Conservation (phyloP, 2,113 vertebrate genomes). For the Sisor rabdophorus region DNA sequence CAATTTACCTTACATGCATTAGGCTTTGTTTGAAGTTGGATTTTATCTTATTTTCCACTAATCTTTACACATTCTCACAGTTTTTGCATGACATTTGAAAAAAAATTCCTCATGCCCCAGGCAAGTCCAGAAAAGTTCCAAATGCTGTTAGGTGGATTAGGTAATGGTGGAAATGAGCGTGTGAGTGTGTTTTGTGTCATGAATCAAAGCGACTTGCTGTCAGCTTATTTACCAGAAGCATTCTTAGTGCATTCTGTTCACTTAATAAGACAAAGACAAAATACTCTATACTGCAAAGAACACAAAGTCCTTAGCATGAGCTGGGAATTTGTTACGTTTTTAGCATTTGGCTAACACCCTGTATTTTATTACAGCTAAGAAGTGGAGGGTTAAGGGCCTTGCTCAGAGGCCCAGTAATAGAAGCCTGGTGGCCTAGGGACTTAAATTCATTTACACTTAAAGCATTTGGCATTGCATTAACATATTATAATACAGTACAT, state of each 20-base stretch:
- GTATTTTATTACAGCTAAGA: no score
- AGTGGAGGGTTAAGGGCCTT: no score
- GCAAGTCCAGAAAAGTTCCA: not conserved
- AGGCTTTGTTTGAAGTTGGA: not conserved
- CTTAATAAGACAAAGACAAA: not conserved
- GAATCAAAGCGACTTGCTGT: not conserved
- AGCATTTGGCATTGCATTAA: no score
- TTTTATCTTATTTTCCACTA: not conserved
- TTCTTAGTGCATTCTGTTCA: not conserved
- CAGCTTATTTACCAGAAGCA: not conserved
- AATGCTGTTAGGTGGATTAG: not conserved
- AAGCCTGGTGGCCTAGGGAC: no score
- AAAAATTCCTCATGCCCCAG: not conserved
- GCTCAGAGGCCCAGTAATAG: no score
- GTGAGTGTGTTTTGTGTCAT: not conserved
- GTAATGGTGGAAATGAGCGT: not conserved
- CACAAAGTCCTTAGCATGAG: not conserved
- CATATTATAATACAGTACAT: no score
- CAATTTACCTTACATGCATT: not conserved
- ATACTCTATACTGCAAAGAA: not conserved
- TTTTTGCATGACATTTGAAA: not conserved
- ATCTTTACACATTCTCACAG: not conserved
- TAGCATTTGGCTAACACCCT: not conserved
- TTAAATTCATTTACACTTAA: no score
- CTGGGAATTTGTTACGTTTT: not conserved